A percentile compares a stretch with the other conserved stretches of the same genome.
These are phyloP conservation scores for Salticus scenicus DNA, from an alignment of 2,888 invertebrate genomes.

Conservation along the genomic window DNA sequence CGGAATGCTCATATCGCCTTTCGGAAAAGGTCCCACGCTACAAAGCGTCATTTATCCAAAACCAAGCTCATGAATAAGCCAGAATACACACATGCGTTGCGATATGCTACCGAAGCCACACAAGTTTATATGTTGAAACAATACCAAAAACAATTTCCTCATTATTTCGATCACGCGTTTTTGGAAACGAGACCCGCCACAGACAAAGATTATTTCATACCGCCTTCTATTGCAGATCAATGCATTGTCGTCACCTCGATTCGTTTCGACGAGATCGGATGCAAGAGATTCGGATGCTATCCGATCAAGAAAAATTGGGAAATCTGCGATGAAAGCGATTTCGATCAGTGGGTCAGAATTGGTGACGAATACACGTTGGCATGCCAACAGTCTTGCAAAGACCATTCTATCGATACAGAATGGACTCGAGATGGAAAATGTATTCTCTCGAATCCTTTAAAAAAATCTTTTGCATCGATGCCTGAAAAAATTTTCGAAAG, in stretches of 20 bases:
- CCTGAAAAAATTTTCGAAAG: too few species aligned
- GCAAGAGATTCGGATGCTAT: neutral
- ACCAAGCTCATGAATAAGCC: neutral
- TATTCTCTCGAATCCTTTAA: too few species aligned
- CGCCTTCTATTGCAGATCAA: neutral
- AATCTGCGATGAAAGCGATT: too few species aligned
- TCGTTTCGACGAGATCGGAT: neutral
- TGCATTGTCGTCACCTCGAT: slow-evolving; percentile 1
- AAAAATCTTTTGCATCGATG: too few species aligned
- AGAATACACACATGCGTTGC: slow-evolving; percentile 20
- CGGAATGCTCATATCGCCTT: slow-evolving; percentile 5
- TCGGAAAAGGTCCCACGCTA: slow-evolving; percentile 30
- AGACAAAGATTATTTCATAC: slow-evolving; percentile 15
- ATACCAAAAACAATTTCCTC: neutral
- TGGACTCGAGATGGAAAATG: too few species aligned
- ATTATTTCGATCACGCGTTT: neutral
- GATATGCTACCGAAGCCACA: slow-evolving; percentile 18
- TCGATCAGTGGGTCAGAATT: too few species aligned
- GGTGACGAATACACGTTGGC: too few species aligned
- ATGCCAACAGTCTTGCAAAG: too few species aligned
- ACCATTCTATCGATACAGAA: too few species aligned
- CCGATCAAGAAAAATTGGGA: neutral
- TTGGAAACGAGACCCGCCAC: neutral
- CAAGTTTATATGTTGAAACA: neutral
- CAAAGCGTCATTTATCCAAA: slow-evolving; percentile 27